Conservation (phyloP, 2,113 vertebrate species). For the Cheirogaleus medius region DNA sequence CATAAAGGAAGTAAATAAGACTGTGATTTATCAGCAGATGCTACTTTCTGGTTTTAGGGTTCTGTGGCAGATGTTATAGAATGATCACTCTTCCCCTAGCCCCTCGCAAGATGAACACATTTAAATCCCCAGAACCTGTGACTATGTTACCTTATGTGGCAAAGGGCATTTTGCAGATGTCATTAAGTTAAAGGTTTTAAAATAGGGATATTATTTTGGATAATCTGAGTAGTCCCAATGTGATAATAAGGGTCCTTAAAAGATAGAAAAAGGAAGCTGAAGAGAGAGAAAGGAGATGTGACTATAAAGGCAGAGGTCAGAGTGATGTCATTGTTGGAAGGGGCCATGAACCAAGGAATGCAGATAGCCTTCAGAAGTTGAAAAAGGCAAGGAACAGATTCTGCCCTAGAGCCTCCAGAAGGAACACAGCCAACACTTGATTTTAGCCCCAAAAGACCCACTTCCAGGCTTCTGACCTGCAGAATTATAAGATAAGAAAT, state of each 20-base stretch:
- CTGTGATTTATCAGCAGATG: not conserved
- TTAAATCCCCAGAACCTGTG: not conserved
- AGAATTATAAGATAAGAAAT: not conserved
- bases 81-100: not conserved
- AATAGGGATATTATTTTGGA: not conserved
- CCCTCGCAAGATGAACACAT: not conserved
- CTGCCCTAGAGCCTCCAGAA: not conserved
- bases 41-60: not conserved
- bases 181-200: not conserved
- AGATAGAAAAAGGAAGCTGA: not conserved
- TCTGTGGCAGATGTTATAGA: not conserved
- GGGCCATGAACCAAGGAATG: not conserved
- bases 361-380: not conserved
- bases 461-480: not conserved
- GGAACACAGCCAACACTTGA: not conserved
- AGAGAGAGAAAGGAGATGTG: not conserved
- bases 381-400: not conserved
- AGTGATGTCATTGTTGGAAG: not conserved
- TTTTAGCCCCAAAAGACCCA: not conserved
- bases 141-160: not conserved
- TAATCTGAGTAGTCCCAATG: not conserved
- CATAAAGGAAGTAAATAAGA: not conserved
- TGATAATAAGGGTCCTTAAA: not conserved
- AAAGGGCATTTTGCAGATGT: not conserved
- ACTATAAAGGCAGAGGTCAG: not conserved